These are phyloP conservation scores for Tenodera sinensis DNA, from an alignment of 2,888 invertebrate genomes.

Conservation along the genomic window DNA sequence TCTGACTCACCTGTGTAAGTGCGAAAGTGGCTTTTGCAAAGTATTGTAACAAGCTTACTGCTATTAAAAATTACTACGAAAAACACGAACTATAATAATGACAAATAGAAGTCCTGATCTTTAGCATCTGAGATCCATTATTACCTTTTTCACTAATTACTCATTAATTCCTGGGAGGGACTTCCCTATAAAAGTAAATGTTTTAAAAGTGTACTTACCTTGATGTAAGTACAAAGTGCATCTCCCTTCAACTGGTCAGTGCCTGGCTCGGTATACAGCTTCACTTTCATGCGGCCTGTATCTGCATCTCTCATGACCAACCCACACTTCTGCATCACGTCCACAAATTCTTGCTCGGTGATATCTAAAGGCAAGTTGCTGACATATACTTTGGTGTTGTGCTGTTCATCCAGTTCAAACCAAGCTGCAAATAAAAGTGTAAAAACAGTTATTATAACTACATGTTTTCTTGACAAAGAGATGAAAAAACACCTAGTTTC, in stretches of 20 bases:
- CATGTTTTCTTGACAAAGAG: too few species aligned
- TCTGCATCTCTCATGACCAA: constrained; percentile 84
- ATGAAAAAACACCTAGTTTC: too few species aligned
- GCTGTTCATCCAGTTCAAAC: constrained; percentile 86
- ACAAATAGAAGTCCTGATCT: not conserved
- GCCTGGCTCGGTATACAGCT: constrained; percentile 77
- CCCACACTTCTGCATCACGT: constrained; percentile 95
- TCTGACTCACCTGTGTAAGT: too few species aligned
- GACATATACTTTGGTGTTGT: constrained; percentile 95
- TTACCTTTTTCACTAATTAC: not conserved
- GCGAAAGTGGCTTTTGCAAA: too few species aligned
- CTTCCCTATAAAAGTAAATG: not conserved
- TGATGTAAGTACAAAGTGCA: constrained; percentile 93
- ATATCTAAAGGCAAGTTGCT: constrained; percentile 85
- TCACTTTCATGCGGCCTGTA: constrained; percentile 79
- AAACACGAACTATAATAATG: too few species aligned
- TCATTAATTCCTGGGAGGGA: not conserved
- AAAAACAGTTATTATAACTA: too few species aligned
- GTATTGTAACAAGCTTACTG: too few species aligned
- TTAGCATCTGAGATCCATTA: not conserved
- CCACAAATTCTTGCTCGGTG: constrained; percentile 83
- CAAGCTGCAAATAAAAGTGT: constrained; percentile 58
- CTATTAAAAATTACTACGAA: too few species aligned
- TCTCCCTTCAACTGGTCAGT: constrained; percentile 89
- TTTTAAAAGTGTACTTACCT: constrained; percentile 54